Evolutionary conservation across 1,140 invertebrate species (phyloP).

Genomic region (Drosophila dunni): DNA sequence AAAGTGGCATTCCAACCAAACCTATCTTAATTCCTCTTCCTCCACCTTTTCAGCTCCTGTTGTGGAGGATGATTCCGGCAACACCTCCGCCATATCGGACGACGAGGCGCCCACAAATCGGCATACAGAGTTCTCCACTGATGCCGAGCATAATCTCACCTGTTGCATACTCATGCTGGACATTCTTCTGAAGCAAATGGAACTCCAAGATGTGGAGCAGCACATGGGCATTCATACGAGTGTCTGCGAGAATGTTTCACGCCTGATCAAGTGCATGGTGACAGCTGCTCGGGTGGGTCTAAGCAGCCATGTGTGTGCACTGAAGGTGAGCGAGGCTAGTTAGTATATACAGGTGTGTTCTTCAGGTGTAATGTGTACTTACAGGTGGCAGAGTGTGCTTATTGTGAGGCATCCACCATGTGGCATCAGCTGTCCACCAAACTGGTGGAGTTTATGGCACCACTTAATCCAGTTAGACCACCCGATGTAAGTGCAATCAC

Average conservation of each 20-base stretch:
- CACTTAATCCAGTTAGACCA: conserved; percentile 89
- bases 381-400: conserved; percentile 90
- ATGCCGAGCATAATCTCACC: conserved; percentile 91
- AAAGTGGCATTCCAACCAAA: not conserved
- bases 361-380: not conserved
- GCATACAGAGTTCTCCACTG: conserved; percentile 87
- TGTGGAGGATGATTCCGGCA: conserved; percentile 89
- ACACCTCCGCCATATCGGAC: conserved; percentile 89
- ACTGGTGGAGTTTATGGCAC: conserved; percentile 92
- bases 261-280: conserved; percentile 93
- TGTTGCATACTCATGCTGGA: conserved; percentile 99
- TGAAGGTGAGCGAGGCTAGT: conserved; percentile 74
- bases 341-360: no score
- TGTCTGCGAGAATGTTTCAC: conserved; percentile 91
- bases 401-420: conserved; percentile 96
- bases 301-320: conserved; percentile 89
- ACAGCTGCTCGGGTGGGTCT: conserved; percentile 89
- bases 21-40: not conserved
- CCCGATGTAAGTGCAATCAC: conserved; percentile 88
- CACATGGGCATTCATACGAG: conserved; percentile 92
- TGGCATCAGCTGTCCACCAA: conserved; percentile 96
- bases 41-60: conserved; percentile 85
- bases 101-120: conserved; percentile 88
- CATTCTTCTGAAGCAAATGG: conserved; percentile 97
- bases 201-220: conserved; percentile 95